Conservation (phyloP, 2,113 vertebrate genomes). For the Solenodon paradoxus region DNA sequence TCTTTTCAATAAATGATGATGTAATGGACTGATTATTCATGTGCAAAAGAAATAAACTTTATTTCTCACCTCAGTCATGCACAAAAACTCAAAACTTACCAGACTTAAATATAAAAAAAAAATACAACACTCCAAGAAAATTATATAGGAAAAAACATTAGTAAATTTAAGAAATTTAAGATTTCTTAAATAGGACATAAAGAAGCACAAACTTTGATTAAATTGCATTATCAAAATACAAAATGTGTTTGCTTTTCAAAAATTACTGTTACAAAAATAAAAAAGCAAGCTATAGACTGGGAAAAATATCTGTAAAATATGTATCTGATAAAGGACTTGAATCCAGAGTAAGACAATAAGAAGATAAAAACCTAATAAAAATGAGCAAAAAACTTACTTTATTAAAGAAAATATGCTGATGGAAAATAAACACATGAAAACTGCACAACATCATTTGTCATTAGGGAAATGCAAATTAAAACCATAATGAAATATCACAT, state of each 20-base stretch:
- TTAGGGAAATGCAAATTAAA: neutral
- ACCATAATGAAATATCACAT: neutral
- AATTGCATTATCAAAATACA: neutral
- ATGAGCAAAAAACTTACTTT: neutral
- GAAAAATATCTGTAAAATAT: neutral
- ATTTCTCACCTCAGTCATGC: neutral
- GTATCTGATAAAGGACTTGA: neutral
- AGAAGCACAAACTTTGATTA: neutral
- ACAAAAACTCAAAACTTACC: constrained; percentile 21
- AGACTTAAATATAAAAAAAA: constrained; percentile 12
- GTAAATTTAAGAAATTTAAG: neutral
- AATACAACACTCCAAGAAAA: neutral
- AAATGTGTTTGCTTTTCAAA: neutral
- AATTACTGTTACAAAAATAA: neutral
- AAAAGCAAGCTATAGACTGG: neutral
- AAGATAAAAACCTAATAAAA: neutral
- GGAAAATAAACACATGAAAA: neutral
- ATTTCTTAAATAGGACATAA: neutral
- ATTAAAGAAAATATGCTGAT: neutral
- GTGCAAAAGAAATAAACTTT: neutral
- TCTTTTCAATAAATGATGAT: neutral
- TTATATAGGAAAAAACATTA: neutral
- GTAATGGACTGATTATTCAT: neutral
- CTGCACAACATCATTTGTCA: neutral
- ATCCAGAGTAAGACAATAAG: constrained; percentile 4